Percentiles rank a stretch among this genome's conserved stretches.
Conservation (phyloP, 2,888 invertebrate species). For the Drosophila kanekoi region DNA sequence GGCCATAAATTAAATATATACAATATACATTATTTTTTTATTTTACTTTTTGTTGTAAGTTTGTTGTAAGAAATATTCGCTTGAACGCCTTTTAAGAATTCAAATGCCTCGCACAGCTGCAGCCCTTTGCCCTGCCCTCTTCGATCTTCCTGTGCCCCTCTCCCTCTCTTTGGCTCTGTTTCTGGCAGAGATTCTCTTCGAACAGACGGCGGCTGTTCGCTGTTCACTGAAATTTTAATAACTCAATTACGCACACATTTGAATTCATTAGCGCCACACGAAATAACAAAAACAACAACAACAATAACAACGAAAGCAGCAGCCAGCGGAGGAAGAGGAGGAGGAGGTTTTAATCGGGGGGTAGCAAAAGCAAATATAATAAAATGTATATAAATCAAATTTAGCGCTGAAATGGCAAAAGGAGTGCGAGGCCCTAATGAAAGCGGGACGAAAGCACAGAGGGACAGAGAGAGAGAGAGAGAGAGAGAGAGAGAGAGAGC, state of each 20-base stretch:
- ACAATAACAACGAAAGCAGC: no score
- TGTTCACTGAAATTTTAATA: slow-evolving; percentile 80
- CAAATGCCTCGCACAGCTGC: slow-evolving; percentile 34
- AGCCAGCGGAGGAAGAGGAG: not conserved
- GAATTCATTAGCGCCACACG: slow-evolving; percentile 81
- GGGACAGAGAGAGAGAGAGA: slow-evolving; percentile 11
- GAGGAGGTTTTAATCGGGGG: slow-evolving; percentile 35
- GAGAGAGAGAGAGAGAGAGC: not conserved
- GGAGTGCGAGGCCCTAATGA: slow-evolving; percentile 36
- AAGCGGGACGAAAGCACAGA: not conserved
- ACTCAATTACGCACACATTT: slow-evolving; percentile 84
- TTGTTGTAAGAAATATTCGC: slow-evolving; percentile 53
- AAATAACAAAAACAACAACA: slow-evolving; percentile 44
- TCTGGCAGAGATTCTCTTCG: not conserved
- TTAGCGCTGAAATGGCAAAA: slow-evolving; percentile 73
- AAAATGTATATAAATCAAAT: slow-evolving; percentile 81
- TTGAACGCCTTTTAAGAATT: slow-evolving; percentile 75
- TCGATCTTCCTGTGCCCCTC: not conserved
- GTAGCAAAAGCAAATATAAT: slow-evolving; percentile 68
- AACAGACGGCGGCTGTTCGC: slow-evolving; percentile 49
- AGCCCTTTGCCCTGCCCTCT: not conserved
- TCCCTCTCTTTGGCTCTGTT: no score
- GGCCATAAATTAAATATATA: slow-evolving; percentile 71
- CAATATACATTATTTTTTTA: slow-evolving; percentile 15
- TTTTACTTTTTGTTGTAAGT: slow-evolving; percentile 26